phyloP scores from a whole-genome alignment of 2,797 vertebrate genomes.

The Rhinophrynus dorsalis region DNA sequence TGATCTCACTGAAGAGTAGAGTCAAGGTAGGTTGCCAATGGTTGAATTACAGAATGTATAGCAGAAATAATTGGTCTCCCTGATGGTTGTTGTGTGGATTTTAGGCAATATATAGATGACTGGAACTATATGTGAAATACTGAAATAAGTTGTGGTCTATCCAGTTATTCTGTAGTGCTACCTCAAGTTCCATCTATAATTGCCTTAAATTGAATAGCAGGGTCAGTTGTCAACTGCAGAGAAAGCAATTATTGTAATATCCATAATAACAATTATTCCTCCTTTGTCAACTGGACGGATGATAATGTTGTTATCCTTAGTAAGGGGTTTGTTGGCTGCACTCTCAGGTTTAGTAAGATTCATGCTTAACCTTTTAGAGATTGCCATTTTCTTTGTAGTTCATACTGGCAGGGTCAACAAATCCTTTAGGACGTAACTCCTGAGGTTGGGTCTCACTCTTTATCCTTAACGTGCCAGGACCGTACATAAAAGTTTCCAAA shows the following conservation, averaged over 20 bases:
- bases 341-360: no score
- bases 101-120: no score
- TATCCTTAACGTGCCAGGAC: no score
- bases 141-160: background rate
- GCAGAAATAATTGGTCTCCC: background rate
- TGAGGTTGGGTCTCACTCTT: no score
- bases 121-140: background rate
- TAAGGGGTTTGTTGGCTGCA: background rate
- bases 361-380: no score
- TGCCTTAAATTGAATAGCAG: background rate
- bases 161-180: background rate
- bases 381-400: no score
- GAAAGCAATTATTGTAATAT: no score
- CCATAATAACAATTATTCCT: background rate
- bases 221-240: background rate
- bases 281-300: background rate
- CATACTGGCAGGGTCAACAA: no score
- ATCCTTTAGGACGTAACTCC: no score
- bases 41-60: background rate
- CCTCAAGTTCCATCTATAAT: background rate
- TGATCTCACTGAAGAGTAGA: background rate
- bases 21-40: background rate
- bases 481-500: no score
- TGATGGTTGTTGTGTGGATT: background rate
- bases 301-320: background rate